A percentile compares a stretch with the other conserved stretches of the same genome.
Evolutionary conservation across 1,140 invertebrate species (phyloP).

Genomic region (Anagrus nilaparvatae): DNA sequence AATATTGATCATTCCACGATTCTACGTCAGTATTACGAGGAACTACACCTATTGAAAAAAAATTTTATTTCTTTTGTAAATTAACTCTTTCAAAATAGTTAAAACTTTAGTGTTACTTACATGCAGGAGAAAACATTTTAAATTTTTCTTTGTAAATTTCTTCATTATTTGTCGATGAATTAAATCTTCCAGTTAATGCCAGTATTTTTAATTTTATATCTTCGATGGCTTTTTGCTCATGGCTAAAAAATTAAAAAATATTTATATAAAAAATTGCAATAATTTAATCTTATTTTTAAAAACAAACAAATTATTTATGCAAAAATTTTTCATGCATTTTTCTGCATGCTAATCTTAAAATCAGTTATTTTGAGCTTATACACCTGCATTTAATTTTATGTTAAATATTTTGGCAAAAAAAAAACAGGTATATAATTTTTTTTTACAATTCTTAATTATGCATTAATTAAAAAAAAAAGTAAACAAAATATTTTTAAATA

Average conservation of each 20-base stretch:
- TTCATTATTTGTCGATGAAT: slow-evolving; percentile 26
- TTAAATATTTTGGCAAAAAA: no score
- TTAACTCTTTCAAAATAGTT: not conserved
- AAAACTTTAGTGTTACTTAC: slow-evolving; percentile 25
- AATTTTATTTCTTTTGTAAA: not conserved
- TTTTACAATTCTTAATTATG: no score
- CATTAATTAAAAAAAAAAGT: no score
- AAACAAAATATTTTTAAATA: no score
- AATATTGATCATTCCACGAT: slow-evolving; percentile 41
- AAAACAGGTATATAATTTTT: no score
- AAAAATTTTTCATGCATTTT: no score
- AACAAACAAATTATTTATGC: no score
- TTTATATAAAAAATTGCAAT: no score
- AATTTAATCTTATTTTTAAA: no score
- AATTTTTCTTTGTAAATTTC: slow-evolving; percentile 33
- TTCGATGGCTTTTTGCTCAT: slow-evolving; percentile 36
- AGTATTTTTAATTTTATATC: slow-evolving; percentile 36
- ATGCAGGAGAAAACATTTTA: slow-evolving; percentile 35
- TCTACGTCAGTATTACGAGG: slow-evolving; percentile 46
- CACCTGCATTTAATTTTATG: no score
- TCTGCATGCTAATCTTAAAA: no score
- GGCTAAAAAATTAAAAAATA: slow-evolving; percentile 31
- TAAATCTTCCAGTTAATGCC: slow-evolving; percentile 34
- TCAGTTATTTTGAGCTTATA: no score
- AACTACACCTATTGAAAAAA: slow-evolving; percentile 36